Conservation (phyloP, 2,113 vertebrate species). For the Salvelinus sp. region DNA sequence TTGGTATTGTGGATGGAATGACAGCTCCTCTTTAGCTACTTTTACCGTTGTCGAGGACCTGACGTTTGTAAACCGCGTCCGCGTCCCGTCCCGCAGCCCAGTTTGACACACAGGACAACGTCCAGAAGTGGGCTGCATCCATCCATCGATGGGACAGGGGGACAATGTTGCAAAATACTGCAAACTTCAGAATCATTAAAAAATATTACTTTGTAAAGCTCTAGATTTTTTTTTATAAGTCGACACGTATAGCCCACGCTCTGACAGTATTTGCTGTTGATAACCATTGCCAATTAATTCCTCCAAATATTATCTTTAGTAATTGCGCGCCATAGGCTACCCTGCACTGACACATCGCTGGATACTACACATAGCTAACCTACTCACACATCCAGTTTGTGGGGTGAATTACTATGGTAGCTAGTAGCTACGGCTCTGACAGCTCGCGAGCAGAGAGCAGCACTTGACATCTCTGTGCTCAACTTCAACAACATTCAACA, state of each 20-base stretch:
- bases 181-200: background rate
- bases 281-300: no score
- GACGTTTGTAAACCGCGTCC: slow-evolving; percentile 37
- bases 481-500: slow-evolving; percentile 63
- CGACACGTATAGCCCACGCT: no score
- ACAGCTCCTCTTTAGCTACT: background rate
- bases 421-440: slow-evolving; percentile 30
- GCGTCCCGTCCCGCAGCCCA: slow-evolving; percentile 14
- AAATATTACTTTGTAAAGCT: no score
- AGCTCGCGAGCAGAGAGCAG: slow-evolving; percentile 34
- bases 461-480: slow-evolving; percentile 63
- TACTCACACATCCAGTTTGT: no score
- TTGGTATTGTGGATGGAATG: background rate
- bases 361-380: no score
- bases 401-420: no score
- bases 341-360: no score
- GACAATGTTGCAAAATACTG: slow-evolving; percentile 36
- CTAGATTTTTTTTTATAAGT: background rate
- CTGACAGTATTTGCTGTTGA: no score
- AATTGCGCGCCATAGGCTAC: no score
- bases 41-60: slow-evolving; percentile 17
- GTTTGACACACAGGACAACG: slow-evolving; percentile 15
- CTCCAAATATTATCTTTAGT: no score
- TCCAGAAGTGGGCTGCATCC: slow-evolving; percentile 37
- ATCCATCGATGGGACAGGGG: slow-evolving; percentile 64